Conservation (phyloP, 2,113 vertebrate species). For the Amphiprion percula region DNA sequence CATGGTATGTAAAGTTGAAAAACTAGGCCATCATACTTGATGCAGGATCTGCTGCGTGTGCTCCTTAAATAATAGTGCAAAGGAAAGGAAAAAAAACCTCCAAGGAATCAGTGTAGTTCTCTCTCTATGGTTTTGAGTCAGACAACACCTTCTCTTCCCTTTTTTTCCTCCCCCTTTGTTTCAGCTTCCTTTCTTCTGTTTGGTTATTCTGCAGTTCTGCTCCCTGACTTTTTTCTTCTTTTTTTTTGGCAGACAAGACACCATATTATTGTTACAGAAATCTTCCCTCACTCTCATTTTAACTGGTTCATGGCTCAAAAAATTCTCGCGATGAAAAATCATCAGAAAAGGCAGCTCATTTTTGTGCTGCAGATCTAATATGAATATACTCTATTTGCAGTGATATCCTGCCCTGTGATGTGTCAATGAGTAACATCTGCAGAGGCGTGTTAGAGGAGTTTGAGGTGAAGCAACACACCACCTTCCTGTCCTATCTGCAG, state of each 20-base stretch:
- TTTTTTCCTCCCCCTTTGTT: conserved; percentile 39
- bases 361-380: conserved; percentile 72
- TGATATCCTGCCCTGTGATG: conserved; percentile 59
- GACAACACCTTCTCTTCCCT: conserved; percentile 71
- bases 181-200: conserved; percentile 52
- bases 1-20: conserved; percentile 77
- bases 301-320: conserved; percentile 54
- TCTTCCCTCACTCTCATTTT: conserved; percentile 50
- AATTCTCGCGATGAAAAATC: conserved; percentile 44
- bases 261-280: conserved; percentile 53
- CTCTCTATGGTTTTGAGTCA: conserved; percentile 79
- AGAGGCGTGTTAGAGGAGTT: conserved; percentile 20
- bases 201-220: conserved; percentile 57
- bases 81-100: conserved; percentile 64
- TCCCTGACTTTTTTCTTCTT: conserved; percentile 21
- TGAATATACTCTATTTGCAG: conserved; percentile 75
- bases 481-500: conserved; percentile 35
- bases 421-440: conserved; percentile 64
- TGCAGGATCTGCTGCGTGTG: conserved; percentile 71
- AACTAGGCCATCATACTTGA: conserved; percentile 82
- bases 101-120: conserved; percentile 68
- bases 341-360: conserved; percentile 28
- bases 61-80: conserved; percentile 80
- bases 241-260: conserved; percentile 42
- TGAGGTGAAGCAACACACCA: conserved; percentile 44